These are phyloP conservation scores for Drosophila mauritiana DNA, from an alignment of 1,140 invertebrate species.

Conservation along the genomic window DNA sequence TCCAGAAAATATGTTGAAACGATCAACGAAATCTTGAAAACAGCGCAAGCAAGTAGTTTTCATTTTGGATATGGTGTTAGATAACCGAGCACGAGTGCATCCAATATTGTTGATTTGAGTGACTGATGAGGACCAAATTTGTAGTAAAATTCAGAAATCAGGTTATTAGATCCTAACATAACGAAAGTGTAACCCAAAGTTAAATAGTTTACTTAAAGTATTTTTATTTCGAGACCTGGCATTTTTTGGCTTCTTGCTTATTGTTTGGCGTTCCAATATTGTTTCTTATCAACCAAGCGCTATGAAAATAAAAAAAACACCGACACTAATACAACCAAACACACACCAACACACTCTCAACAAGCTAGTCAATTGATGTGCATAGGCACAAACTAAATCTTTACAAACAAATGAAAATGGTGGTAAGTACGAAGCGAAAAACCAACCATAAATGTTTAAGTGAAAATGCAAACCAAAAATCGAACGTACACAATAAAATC, in stretches of 20 bases:
- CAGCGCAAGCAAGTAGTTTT: slow-evolving; percentile 39
- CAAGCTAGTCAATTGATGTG: slow-evolving; percentile 77
- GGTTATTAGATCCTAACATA: slow-evolving; percentile 38
- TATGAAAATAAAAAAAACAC: slow-evolving; percentile 26
- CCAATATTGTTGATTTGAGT: slow-evolving; percentile 60
- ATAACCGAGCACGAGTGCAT: slow-evolving; percentile 14
- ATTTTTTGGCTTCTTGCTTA: slow-evolving; percentile 71
- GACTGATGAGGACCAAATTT: slow-evolving; percentile 74
- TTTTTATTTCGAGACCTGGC: slow-evolving; percentile 26
- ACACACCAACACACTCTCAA: slow-evolving; percentile 46
- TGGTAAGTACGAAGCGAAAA: slow-evolving; percentile 53
- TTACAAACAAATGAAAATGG: slow-evolving; percentile 31
- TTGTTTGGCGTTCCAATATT: slow-evolving; percentile 47
- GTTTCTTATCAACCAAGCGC: slow-evolving; percentile 35
- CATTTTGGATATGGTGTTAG: slow-evolving; percentile 43
- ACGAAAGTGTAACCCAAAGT: slow-evolving; percentile 8
- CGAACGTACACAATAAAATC: slow-evolving; percentile 70
- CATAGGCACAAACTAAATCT: slow-evolving; percentile 59
- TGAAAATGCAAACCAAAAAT: slow-evolving; percentile 42
- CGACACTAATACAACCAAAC: slow-evolving; percentile 27
- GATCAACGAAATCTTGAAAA: neutral
- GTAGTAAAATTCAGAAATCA: slow-evolving; percentile 69
- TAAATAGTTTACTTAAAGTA: slow-evolving; percentile 22
- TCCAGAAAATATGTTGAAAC: slow-evolving; percentile 7
- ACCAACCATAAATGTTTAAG: slow-evolving; percentile 29